Evolutionary conservation across 2,113 vertebrate genomes (phyloP).

Genomic region (Engystomops pustulosus): DNA sequence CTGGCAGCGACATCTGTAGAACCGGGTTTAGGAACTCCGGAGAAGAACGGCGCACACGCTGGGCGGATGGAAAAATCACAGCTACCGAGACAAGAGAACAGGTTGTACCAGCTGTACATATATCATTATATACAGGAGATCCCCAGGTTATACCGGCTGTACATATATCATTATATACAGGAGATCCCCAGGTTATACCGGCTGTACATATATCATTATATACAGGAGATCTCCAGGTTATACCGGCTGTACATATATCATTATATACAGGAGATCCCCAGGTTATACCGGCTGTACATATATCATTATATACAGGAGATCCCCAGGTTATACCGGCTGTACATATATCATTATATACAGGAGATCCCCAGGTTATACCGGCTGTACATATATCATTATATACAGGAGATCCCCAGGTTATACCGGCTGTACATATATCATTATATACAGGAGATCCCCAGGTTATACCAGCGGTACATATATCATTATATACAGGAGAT

Average conservation of each 20-base stretch:
- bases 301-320: background rate
- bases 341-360: background rate
- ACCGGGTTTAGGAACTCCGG: slow-evolving; percentile 77
- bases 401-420: background rate
- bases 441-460: background rate
- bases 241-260: background rate
- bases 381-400: background rate
- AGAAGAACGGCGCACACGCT: slow-evolving; percentile 79
- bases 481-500: background rate
- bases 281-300: background rate
- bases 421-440: background rate
- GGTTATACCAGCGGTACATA: background rate
- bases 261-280: background rate
- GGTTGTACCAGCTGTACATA: background rate
- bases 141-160: background rate
- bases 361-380: background rate
- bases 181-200: background rate
- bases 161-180: too few relatives aligned
- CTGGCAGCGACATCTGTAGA: slow-evolving; percentile 83
- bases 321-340: background rate
- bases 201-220: background rate
- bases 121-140: background rate
- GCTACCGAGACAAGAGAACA: slow-evolving; percentile 66
- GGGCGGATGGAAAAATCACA: slow-evolving; percentile 83
- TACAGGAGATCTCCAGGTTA: too few relatives aligned